phyloP scores from a whole-genome alignment of 2,113 vertebrate genomes.

The Cottus gobio region DNA sequence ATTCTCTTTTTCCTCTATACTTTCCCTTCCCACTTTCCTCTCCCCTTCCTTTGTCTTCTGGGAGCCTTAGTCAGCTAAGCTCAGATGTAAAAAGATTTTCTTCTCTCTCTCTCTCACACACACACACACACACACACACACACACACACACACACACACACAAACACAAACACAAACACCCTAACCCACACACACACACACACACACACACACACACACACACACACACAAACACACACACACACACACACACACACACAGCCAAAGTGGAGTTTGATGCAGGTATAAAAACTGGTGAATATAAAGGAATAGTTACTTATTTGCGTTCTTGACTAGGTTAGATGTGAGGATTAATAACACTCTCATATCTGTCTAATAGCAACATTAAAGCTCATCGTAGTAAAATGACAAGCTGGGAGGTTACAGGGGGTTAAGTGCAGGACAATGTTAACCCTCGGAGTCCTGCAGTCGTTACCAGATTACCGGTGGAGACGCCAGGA shows the following conservation, averaged over 20 bases:
- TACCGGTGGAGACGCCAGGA: neutral
- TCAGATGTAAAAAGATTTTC: slow-evolving; percentile 66
- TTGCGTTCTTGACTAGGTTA: neutral
- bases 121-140: slow-evolving; percentile 3
- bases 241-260: neutral
- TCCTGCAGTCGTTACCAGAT: neutral
- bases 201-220: neutral
- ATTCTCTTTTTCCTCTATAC: slow-evolving; percentile 75
- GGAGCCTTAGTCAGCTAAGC: slow-evolving; percentile 80
- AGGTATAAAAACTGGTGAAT: slow-evolving; percentile 18
- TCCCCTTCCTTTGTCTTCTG: slow-evolving; percentile 71
- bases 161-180: neutral
- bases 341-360: neutral
- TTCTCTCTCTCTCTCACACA: slow-evolving; percentile 14
- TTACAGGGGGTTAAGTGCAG: neutral
- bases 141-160: slow-evolving; percentile 7
- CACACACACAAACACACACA: slow-evolving; percentile 2
- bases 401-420: neutral
- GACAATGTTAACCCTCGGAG: neutral
- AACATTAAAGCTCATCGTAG: neutral
- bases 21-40: slow-evolving; percentile 34
- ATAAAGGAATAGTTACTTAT: neutral
- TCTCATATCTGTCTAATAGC: neutral
- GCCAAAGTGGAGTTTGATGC: slow-evolving; percentile 37
- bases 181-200: slow-evolving; percentile 10